A percentile compares a stretch with the other conserved stretches of the same genome.
Conservation (phyloP, 2,888 invertebrate species). For the Lamproptera curius region DNA sequence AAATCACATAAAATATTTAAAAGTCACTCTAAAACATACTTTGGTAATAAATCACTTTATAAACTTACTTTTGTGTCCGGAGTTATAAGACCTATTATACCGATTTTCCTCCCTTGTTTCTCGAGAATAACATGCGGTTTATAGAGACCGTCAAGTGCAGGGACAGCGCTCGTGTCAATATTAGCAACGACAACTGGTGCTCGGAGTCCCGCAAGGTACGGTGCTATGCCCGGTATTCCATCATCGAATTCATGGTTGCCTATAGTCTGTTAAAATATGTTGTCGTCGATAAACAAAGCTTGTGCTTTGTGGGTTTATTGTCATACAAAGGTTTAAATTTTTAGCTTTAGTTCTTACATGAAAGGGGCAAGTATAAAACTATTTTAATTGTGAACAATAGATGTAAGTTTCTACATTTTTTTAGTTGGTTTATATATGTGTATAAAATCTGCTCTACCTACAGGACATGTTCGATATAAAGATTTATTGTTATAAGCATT, state of each 20-base stretch:
- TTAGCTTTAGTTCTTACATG: too few relatives aligned
- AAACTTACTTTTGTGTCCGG: conserved; percentile 79
- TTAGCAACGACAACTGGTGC: conserved; percentile 86
- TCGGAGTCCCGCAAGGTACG: conserved; percentile 81
- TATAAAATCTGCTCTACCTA: too few relatives aligned
- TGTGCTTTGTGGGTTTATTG: too few relatives aligned
- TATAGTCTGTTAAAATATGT: conserved; percentile 79
- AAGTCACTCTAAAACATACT: background rate
- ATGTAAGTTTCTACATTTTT: too few relatives aligned
- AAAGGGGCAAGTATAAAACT: too few relatives aligned
- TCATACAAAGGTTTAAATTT: too few relatives aligned
- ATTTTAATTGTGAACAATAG: too few relatives aligned
- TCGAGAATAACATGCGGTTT: conserved; percentile 81
- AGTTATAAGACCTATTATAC: conserved; percentile 88
- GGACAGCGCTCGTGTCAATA: conserved; percentile 82
- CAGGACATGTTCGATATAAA: too few relatives aligned
- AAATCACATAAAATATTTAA: background rate
- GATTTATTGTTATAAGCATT: too few relatives aligned
- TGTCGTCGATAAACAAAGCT: too few relatives aligned
- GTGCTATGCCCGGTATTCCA: conserved; percentile 82
- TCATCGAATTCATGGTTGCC: conserved; percentile 94
- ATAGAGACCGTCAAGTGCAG: conserved; percentile 79
- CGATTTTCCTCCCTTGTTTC: conserved; percentile 83
- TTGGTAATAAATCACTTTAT: background rate
- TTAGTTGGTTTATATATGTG: too few relatives aligned